A percentile compares a stretch with the other conserved stretches of the same genome.
These are phyloP conservation scores for Tringa solitaria DNA, from an alignment of 2,113 vertebrate species.

Conservation along the genomic window DNA sequence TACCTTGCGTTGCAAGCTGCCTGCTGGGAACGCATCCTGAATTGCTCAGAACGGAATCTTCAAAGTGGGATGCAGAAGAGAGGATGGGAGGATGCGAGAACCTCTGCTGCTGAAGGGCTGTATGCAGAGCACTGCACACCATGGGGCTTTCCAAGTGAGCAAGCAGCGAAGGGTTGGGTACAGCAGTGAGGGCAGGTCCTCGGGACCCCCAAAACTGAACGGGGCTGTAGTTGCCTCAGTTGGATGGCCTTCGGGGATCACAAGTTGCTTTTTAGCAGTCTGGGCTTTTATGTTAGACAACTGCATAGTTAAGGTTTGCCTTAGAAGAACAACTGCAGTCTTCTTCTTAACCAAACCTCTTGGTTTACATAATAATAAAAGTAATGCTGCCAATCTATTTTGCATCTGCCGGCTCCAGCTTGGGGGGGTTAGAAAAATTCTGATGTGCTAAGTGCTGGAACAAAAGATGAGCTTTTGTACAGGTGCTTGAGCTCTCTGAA, in stretches of 20 bases:
- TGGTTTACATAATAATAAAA: background rate
- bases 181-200: rapidly evolving
- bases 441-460: background rate
- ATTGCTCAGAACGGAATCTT: background rate
- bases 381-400: background rate
- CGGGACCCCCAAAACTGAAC: background rate
- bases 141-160: background rate
- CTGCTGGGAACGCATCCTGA: background rate
- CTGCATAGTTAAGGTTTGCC: background rate
- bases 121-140: background rate
- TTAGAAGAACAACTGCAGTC: background rate
- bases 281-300: background rate
- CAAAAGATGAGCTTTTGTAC: background rate
- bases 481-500: background rate
- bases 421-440: background rate
- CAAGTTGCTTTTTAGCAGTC: background rate
- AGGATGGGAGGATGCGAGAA: rapidly evolving
- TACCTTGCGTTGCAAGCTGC: rapidly evolving
- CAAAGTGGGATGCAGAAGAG: background rate
- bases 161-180: rapidly evolving
- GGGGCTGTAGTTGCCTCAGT: background rate
- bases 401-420: background rate
- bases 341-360: background rate
- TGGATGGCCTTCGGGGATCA: background rate
- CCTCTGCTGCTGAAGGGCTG: background rate